Conservation (phyloP, 2,888 invertebrate genomes). For the Hypomecis atomaria region DNA sequence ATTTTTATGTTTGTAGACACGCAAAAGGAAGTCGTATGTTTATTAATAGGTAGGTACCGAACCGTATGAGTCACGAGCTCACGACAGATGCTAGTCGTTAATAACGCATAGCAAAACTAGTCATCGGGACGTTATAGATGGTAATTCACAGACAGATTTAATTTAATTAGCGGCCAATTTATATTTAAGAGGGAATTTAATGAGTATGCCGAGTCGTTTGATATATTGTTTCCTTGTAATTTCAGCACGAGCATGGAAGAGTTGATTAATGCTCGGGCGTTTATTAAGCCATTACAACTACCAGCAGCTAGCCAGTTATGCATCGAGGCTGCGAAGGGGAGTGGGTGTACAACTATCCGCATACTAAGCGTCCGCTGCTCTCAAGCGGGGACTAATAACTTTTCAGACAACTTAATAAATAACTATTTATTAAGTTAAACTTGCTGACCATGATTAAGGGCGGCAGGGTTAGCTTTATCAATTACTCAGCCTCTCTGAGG, state of each 20-base stretch:
- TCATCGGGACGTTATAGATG: slow-evolving; percentile 57
- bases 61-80: slow-evolving; percentile 66
- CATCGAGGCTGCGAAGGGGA: slow-evolving; percentile 29
- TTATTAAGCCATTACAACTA: slow-evolving; percentile 39
- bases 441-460: slow-evolving; percentile 69
- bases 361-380: slow-evolving; percentile 33
- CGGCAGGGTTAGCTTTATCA: slow-evolving; percentile 72
- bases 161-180: slow-evolving; percentile 49
- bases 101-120: slow-evolving; percentile 65
- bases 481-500: slow-evolving; percentile 69
- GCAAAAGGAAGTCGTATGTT: slow-evolving; percentile 80
- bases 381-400: slow-evolving; percentile 50
- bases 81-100: slow-evolving; percentile 61
- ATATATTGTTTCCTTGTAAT: slow-evolving; percentile 30
- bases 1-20: slow-evolving; percentile 80
- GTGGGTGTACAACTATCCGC: slow-evolving; percentile 28
- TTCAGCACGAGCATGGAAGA: slow-evolving; percentile 40
- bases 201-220: slow-evolving; percentile 22
- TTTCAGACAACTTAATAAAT: slow-evolving; percentile 63
- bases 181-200: slow-evolving; percentile 32
- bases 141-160: slow-evolving; percentile 42
- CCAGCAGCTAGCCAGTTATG: slow-evolving; percentile 38
- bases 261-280: slow-evolving; percentile 40
- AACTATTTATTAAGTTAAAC: slow-evolving; percentile 63
- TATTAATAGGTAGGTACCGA: slow-evolving; percentile 69